Evolutionary conservation across 1,140 invertebrate genomes (phyloP), one percentile per base, ranked within the genome.

Genomic region (Calephelis virginiensis): DNA sequence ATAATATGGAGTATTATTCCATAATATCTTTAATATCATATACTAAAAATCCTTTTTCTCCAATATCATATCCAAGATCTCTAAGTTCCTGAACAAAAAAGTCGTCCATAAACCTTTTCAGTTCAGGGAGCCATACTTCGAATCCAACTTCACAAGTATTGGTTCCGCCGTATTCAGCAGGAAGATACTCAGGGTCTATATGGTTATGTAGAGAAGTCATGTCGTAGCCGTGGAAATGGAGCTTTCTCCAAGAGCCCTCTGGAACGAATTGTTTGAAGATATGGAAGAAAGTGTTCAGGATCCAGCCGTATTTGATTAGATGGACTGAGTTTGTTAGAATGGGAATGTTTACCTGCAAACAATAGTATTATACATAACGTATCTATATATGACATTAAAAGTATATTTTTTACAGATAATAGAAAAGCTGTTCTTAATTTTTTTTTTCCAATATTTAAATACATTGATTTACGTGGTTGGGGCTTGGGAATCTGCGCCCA

Each of bases 121-220:
- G 77, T 68, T 85, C 83, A 1, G 69, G 28, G 1, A 90, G 64
- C 85, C 85, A 90, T 48, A 86, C 77, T 65, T 88, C 85, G 8
- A 75, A 80, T 4, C 80, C 67, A 8, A 87, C 71, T 0, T 83
- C 63, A 45, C 84, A 66, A 14, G 68, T 64, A 71, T 94, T 92
- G 1, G 91, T 84, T 0, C 96, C 96, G 0, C 95, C 95, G 78
- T 94, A 94, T 72, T 92, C 93, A 77, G 94, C 93, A 8, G 96
- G 95, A 48, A 97, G 88, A 81, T 93, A 93, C 53, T 93, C 92
- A 0, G 95, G 94, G 61, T 93, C 86, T 3, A 97, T 94, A 74
- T 96, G 94, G 70, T 94, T 93, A 78, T 96, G 95, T 9, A 97
- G 87, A 9, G 95, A 96, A n/a, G 92, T 91, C 94, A 95, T 94